A percentile compares a stretch with the other conserved stretches of the same genome.
These are phyloP conservation scores for Thamnophis sirtalis DNA, from an alignment of 2,113 vertebrate genomes.

Conservation along the genomic window DNA sequence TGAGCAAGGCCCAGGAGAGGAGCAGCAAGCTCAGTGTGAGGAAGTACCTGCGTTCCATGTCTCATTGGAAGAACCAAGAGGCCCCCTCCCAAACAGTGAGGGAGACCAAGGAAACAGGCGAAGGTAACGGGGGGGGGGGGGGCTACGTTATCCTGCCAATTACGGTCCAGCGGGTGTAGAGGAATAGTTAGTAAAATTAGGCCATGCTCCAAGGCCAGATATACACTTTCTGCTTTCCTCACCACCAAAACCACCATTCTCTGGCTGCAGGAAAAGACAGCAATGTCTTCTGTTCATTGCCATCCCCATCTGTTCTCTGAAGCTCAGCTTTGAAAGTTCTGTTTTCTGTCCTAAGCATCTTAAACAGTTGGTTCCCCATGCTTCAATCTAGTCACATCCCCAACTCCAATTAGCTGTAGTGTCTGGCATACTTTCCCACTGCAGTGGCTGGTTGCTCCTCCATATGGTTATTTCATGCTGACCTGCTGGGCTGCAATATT, in stretches of 20 bases:
- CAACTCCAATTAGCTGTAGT: background rate
- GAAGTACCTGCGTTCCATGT: conserved; percentile 75
- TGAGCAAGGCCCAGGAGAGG: conserved; percentile 48
- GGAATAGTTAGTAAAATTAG: background rate
- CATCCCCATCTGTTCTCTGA: background rate
- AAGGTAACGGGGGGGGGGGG: conserved; percentile 19
- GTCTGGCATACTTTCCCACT: background rate
- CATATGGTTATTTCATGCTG: background rate
- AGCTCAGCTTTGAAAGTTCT: background rate
- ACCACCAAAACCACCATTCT: background rate
- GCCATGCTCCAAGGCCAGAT: background rate
- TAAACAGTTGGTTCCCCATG: background rate
- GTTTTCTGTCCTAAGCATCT: background rate
- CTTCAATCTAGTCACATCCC: background rate
- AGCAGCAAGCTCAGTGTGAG: conserved; percentile 61
- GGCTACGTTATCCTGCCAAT: too few relatives aligned
- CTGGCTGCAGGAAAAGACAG: background rate
- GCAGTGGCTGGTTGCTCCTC: background rate
- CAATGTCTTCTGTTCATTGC: background rate
- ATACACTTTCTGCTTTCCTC: background rate
- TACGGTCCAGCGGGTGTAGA: background rate
- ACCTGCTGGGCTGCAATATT: background rate
- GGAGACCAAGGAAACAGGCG: background rate
- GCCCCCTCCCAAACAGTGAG: conserved; percentile 7
- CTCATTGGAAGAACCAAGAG: conserved; percentile 58